Conservation (phyloP, 2,797 vertebrate genomes). For the Hydrolagus colliei region DNA sequence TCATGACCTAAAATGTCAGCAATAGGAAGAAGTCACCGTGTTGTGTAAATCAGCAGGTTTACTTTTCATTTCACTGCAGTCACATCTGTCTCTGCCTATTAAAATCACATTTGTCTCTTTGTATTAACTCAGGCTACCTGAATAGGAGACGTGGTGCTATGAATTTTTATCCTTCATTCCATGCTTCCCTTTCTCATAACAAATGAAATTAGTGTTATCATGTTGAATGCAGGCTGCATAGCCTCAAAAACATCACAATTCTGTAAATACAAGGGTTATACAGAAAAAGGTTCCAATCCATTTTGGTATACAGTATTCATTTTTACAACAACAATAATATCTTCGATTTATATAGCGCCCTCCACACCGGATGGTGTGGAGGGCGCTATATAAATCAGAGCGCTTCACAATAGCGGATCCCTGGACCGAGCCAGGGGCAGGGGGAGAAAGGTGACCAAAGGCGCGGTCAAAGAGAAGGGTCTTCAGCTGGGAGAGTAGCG, state of each 20-base stretch:
- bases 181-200: not conserved
- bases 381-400: too few species aligned
- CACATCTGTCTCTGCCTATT: not conserved
- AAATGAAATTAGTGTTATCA: not conserved
- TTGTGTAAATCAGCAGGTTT: slow-evolving; percentile 11
- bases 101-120: not conserved
- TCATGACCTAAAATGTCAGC: not conserved
- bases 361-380: too few species aligned
- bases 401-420: too few species aligned
- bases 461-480: too few species aligned
- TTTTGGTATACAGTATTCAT: not conserved
- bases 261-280: not conserved
- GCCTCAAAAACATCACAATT: not conserved
- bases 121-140: slow-evolving; percentile 8
- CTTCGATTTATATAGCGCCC: too few species aligned
- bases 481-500: too few species aligned
- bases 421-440: too few species aligned
- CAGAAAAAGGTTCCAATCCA: not conserved
- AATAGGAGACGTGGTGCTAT: not conserved
- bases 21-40: not conserved
- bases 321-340: too few species aligned
- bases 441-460: too few species aligned
- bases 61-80: not conserved
- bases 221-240: not conserved
- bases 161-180: slow-evolving; percentile 5